Evolutionary conservation across 2,113 vertebrate species (phyloP).

Genomic region (Rhinolophus sinicus): DNA sequence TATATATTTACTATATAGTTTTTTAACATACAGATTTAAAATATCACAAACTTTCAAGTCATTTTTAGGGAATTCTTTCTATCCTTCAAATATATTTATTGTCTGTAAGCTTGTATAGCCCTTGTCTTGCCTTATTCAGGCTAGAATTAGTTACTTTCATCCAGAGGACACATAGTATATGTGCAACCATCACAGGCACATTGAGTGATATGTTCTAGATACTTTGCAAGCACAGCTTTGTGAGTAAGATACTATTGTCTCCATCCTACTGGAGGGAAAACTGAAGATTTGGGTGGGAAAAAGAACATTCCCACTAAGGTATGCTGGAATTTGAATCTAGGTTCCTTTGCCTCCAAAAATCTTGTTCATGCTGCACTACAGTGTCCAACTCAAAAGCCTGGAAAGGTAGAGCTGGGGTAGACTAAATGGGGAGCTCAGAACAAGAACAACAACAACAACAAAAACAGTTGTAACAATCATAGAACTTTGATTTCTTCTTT

Average conservation of each 20-base stretch:
- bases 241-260: background rate
- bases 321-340: background rate
- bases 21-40: background rate
- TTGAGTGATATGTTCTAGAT: background rate
- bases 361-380: background rate
- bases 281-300: background rate
- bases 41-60: background rate
- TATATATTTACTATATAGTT: background rate
- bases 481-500: background rate
- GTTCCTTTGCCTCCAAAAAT: background rate
- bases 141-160: background rate
- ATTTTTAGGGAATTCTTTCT: background rate
- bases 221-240: background rate
- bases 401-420: background rate
- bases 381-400: background rate
- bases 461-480: background rate
- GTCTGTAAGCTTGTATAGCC: background rate
- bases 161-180: background rate
- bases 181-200: background rate
- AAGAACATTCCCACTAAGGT: background rate
- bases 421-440: background rate
- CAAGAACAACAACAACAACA: background rate
- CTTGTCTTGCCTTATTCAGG: background rate
- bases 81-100: background rate
- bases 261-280: background rate